A percentile compares a stretch with the other conserved stretches of the same genome.
Evolutionary conservation across 2,888 invertebrate genomes (phyloP).

Genomic region (Anoplius nigerrimus): DNA sequence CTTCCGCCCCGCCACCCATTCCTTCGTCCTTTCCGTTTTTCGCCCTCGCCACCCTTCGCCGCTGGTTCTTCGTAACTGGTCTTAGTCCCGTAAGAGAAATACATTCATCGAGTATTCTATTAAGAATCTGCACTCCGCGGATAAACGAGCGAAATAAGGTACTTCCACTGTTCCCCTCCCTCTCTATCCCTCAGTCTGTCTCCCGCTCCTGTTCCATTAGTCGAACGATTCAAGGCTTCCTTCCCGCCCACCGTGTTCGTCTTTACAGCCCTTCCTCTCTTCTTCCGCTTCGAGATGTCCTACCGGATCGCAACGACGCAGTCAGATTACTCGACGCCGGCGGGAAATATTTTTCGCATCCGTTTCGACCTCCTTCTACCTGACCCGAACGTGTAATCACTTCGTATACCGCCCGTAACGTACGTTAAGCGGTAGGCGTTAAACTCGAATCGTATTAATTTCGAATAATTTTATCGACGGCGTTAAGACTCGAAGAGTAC

Average conservation of each 20-base stretch:
- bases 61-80: constrained; percentile 46
- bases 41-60: constrained; percentile 22
- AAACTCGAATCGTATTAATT: too few species aligned
- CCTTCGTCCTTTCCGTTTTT: constrained; percentile 37
- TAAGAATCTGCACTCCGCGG: constrained; percentile 67
- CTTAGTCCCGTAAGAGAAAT: constrained; percentile 67
- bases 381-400: too few species aligned
- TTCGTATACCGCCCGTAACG: too few species aligned
- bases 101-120: constrained; percentile 71
- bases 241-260: background rate
- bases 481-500: too few species aligned
- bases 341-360: too few species aligned
- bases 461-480: too few species aligned
- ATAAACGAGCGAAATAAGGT: constrained; percentile 64
- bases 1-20: constrained; percentile 21
- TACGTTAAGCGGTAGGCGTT: too few species aligned
- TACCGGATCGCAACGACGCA: too few species aligned
- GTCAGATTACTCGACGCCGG: background rate
- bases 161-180: constrained; percentile 31
- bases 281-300: background rate
- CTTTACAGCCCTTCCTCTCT: background rate
- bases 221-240: background rate
- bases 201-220: background rate
- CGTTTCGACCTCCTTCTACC: too few species aligned
- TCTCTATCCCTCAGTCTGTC: constrained; percentile 11